Evolutionary conservation across 2,113 vertebrate genomes (phyloP).

Genomic region (Channa argus): DNA sequence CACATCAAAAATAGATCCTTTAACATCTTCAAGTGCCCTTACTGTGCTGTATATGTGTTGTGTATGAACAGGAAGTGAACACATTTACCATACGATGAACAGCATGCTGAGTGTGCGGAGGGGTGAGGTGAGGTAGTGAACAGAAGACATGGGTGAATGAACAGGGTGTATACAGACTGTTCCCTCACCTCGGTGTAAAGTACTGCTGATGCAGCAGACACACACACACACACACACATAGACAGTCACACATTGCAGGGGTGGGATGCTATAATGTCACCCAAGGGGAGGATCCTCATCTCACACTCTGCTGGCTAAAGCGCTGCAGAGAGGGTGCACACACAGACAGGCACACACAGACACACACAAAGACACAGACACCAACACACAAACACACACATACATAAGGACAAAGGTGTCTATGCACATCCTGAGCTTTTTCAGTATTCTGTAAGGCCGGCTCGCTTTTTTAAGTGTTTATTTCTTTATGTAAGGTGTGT

Average conservation of each 20-base stretch:
- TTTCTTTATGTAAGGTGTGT: conserved; percentile 5
- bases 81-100: background rate
- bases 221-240: background rate
- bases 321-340: conserved; percentile 28
- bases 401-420: conserved; percentile 5
- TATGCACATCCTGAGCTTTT: background rate
- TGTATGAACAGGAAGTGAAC: background rate
- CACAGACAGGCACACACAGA: conserved; percentile 2
- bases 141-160: conserved; percentile 13
- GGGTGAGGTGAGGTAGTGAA: conserved; percentile 25
- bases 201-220: conserved; percentile 60
- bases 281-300: conserved; percentile 55
- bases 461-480: background rate
- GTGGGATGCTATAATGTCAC: conserved; percentile 44
- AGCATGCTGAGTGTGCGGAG: background rate
- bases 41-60: too few species aligned
- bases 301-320: conserved; percentile 54
- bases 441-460: conserved; percentile 16
- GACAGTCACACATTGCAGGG: conserved; percentile 46
- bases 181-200: conserved; percentile 42
- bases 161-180: conserved; percentile 22
- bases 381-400: background rate
- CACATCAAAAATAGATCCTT: background rate
- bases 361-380: background rate
- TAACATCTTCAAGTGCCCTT: background rate